Evolutionary conservation across 2,888 invertebrate genomes (phyloP).

Genomic region (Dynastes grantii): DNA sequence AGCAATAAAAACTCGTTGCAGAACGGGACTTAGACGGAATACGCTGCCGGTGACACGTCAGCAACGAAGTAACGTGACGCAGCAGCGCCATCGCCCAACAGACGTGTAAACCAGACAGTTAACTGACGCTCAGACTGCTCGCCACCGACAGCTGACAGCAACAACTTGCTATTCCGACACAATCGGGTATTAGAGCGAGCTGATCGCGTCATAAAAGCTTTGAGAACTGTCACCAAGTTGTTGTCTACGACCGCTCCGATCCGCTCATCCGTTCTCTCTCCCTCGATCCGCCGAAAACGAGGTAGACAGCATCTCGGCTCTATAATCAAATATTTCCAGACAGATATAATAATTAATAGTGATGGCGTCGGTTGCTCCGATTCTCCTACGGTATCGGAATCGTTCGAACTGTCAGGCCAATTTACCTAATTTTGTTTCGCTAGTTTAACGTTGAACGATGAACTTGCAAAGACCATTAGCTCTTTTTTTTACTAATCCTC

Average conservation of each 20-base stretch:
- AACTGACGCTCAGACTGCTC: slow-evolving; percentile 73
- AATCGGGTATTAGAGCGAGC: slow-evolving; percentile 69
- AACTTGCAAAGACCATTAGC: slow-evolving; percentile 1
- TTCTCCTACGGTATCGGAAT: background rate
- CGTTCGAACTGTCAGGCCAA: slow-evolving; percentile 39
- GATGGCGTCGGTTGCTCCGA: slow-evolving; percentile 21
- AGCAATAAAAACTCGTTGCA: background rate
- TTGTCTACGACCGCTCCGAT: slow-evolving; percentile 4
- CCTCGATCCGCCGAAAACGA: background rate
- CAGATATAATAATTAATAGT: slow-evolving; percentile 46
- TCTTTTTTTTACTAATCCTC: background rate
- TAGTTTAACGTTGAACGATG: slow-evolving; percentile 26
- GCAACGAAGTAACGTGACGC: slow-evolving; percentile 59
- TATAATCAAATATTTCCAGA: slow-evolving; percentile 50
- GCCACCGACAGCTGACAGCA: slow-evolving; percentile 70
- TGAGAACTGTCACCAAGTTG: slow-evolving; percentile 45
- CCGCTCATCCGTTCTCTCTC: background rate
- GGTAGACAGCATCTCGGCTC: background rate
- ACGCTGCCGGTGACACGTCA: slow-evolving; percentile 63
- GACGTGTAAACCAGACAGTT: slow-evolving; percentile 73
- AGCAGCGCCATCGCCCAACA: slow-evolving; percentile 64
- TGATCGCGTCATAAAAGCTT: slow-evolving; percentile 58
- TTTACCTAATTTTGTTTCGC: slow-evolving; percentile 25
- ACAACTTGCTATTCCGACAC: slow-evolving; percentile 72
- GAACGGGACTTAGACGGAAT: background rate